Evolutionary conservation across 1,140 invertebrate species (phyloP).

Genomic region (Neomicropteryx cornuta): DNA sequence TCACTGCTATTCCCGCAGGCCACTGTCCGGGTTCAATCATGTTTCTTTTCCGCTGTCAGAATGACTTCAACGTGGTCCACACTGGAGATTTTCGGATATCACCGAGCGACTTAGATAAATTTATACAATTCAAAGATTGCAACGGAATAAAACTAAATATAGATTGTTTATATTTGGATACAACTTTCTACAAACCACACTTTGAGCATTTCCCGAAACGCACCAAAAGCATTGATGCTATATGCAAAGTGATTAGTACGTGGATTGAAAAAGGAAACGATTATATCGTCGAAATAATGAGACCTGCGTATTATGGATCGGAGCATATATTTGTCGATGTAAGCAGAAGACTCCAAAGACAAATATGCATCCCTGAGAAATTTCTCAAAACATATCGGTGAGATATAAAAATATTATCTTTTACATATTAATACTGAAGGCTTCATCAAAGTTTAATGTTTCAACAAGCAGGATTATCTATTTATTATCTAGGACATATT

Average conservation of each 20-base stretch:
- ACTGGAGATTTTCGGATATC: constrained; percentile 61
- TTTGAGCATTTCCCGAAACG: constrained; percentile 47
- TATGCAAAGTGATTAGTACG: constrained; percentile 34
- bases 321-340: constrained; percentile 50
- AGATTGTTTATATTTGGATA: constrained; percentile 56
- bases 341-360: constrained; percentile 33
- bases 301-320: constrained; percentile 43
- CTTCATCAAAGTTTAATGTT: no score
- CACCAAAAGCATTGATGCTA: constrained; percentile 36
- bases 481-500: no score
- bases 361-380: constrained; percentile 39
- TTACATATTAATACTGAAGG: no score
- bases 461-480: no score
- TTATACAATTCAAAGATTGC: constrained; percentile 39
- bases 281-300: constrained; percentile 40
- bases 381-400: constrained; percentile 25
- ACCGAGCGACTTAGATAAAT: constrained; percentile 38
- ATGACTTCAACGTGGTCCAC: constrained; percentile 42
- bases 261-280: constrained; percentile 39
- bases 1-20: constrained; percentile 51
- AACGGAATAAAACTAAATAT: constrained; percentile 38
- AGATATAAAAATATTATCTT: no score
- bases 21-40: constrained; percentile 66
- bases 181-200: constrained; percentile 47
- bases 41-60: constrained; percentile 50